Conservation (phyloP, 2,113 vertebrate genomes). For the Petrocephalus microphthalmus region DNA sequence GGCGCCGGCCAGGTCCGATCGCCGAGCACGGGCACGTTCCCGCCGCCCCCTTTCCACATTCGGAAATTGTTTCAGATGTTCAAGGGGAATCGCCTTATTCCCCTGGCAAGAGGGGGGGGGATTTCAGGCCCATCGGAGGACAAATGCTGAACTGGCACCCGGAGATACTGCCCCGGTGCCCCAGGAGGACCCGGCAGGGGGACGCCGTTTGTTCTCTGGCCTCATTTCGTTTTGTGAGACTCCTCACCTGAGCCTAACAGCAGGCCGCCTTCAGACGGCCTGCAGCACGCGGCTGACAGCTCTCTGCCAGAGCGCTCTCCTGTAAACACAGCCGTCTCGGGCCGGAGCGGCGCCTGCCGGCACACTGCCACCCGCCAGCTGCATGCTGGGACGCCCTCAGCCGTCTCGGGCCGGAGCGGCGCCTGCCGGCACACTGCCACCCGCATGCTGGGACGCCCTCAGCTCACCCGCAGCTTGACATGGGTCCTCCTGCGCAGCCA, state of each 20-base stretch:
- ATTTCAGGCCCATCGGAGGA: not conserved
- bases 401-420: no score
- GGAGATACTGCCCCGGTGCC: not conserved
- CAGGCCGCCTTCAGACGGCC: not conserved
- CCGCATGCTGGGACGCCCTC: not conserved
- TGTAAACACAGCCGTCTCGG: no score
- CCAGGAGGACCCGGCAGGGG: not conserved
- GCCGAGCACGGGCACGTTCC: not conserved
- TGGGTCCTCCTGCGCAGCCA: slow-evolving; percentile 91
- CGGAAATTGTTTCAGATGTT: slow-evolving; percentile 1
- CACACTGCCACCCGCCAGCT: not conserved
- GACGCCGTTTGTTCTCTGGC: not conserved
- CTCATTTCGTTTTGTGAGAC: not conserved
- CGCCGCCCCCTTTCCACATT: not conserved
- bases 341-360: no score
- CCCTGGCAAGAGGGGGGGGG: not conserved
- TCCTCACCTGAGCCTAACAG: not conserved
- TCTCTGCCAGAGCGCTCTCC: not conserved
- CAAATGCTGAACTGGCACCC: not conserved
- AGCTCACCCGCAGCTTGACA: slow-evolving; percentile 82
- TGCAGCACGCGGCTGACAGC: not conserved
- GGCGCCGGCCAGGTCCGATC: not conserved
- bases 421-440: not conserved
- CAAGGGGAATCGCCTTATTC: not conserved
- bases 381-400: not conserved